Evolutionary conservation across 2,888 invertebrate genomes (phyloP), one percentile per base, ranked within the genome.

Genomic region (Caenorhabditis sp.): DNA sequence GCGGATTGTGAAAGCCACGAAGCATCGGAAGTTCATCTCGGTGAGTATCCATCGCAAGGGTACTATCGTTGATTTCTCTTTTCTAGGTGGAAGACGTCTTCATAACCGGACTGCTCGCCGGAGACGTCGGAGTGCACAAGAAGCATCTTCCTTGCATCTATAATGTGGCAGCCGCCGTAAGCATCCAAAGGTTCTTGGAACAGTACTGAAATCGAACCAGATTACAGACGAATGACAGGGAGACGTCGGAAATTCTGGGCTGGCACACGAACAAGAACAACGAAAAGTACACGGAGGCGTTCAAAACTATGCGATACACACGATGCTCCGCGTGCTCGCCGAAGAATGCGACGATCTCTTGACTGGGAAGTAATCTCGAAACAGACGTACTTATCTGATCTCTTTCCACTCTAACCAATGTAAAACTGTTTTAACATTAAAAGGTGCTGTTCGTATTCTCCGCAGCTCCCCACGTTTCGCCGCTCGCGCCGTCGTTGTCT

Each of bases 21-120:
- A 59, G 26, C 68, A 68, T 52, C 41, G 68, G 20, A 68, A 68
- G n/a, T 52, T 58, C 32, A 59, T 68, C 4, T 41, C 59, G 22
- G 58, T 63, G 9, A 15, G 39, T 26, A 2, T 5, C 11, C 11
- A 15, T 27, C 9, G 30, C 27, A 8, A 35, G 41, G 11, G 39
- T 27, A 27, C 56, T 41, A 41, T 27, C 26, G 26, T 26, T 0
- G 39, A 53, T 27, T n/a, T n/a, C 3, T 13, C 5, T 35, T 2
- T 37, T 53, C 13, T 22, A 59, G 61, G 48, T 56, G 0, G 68
- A 68, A 50, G 68, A 68, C 56, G 59, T 59, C 1, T 35, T 68
- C 27, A 68, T 68, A 13, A 68, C 52, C 11, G 68, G 68, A n/a
- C 26, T 68, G 8, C 20, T 68, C 2, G 68, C 68, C n/a, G 68